Percentiles rank a stretch among this genome's conserved stretches.
phyloP scores from a whole-genome alignment of 2,797 vertebrate genomes.

The Neostethus bicornis region DNA sequence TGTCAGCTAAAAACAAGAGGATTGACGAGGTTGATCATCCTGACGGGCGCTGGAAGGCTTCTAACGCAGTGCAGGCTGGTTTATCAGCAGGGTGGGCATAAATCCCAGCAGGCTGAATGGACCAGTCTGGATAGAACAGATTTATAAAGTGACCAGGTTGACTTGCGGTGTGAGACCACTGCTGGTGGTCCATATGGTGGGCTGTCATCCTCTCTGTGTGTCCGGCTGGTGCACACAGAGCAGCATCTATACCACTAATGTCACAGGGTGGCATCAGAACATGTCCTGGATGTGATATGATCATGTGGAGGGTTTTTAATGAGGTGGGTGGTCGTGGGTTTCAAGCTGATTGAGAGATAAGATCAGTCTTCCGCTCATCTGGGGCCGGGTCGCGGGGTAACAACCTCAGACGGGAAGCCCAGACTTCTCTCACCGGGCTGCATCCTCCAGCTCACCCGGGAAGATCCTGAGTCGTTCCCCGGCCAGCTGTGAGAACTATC shows the following conservation, averaged over 20 bases:
- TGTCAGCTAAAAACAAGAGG: slow-evolving; percentile 34
- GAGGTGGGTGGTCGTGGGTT: too few species aligned
- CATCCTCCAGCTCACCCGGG: too few species aligned
- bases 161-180: slow-evolving; percentile 48
- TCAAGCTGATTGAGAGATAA: too few species aligned
- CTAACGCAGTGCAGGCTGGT: slow-evolving; percentile 33
- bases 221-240: slow-evolving; percentile 23
- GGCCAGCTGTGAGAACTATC: too few species aligned
- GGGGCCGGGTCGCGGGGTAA: too few species aligned
- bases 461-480: too few species aligned
- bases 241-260: not conserved
- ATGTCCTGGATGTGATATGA: too few species aligned
- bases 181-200: slow-evolving; percentile 67
- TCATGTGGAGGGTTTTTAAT: too few species aligned
- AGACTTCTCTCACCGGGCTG: too few species aligned
- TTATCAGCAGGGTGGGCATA: slow-evolving; percentile 53
- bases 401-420: too few species aligned
- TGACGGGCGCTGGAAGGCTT: slow-evolving; percentile 33
- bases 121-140: slow-evolving; percentile 55
- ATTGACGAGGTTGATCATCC: slow-evolving; percentile 42
- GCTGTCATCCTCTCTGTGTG: slow-evolving; percentile 50
- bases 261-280: not conserved
- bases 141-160: slow-evolving; percentile 68
- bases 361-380: too few species aligned
- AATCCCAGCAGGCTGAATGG: slow-evolving; percentile 50